Evolutionary conservation across 2,888 invertebrate genomes (phyloP).

Genomic region (Ligdia adustata): DNA sequence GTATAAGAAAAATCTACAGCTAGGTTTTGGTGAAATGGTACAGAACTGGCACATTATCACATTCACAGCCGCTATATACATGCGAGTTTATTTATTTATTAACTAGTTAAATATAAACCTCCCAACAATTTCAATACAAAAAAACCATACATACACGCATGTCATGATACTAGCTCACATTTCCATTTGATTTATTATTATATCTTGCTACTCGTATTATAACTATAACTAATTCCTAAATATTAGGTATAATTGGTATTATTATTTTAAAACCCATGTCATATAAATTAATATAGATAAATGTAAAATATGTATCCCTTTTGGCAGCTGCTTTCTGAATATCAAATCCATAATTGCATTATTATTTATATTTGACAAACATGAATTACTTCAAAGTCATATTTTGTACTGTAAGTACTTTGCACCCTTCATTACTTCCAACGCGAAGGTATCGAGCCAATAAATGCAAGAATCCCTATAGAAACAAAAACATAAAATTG

Average conservation of each 20-base stretch:
- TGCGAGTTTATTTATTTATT: conserved; percentile 33
- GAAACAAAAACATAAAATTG: too few relatives aligned
- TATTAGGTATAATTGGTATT: conserved; percentile 19
- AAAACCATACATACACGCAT: conserved; percentile 41
- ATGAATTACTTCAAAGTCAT: not conserved
- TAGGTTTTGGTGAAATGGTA: conserved; percentile 49
- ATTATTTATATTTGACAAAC: too few relatives aligned
- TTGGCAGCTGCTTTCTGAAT: conserved; percentile 10
- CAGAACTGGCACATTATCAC: conserved; percentile 48
- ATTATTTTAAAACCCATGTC: conserved; percentile 15
- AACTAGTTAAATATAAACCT: conserved; percentile 28
- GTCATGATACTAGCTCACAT: conserved; percentile 65
- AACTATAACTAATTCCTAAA: conserved; percentile 15
- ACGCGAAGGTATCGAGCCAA: too few relatives aligned
- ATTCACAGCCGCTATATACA: conserved; percentile 60
- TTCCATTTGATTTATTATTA: conserved; percentile 25
- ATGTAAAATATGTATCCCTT: not conserved
- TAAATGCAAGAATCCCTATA: not conserved
- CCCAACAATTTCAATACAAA: conserved; percentile 18
- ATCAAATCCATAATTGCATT: conserved; percentile 7
- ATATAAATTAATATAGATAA: conserved; percentile 16
- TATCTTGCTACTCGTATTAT: conserved; percentile 13
- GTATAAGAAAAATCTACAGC: conserved; percentile 15
- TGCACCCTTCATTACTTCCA: too few relatives aligned
- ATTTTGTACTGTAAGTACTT: conserved; percentile 17